phyloP scores from a whole-genome alignment of 2,797 vertebrate species.

The Rhabdophis nuchalis region DNA sequence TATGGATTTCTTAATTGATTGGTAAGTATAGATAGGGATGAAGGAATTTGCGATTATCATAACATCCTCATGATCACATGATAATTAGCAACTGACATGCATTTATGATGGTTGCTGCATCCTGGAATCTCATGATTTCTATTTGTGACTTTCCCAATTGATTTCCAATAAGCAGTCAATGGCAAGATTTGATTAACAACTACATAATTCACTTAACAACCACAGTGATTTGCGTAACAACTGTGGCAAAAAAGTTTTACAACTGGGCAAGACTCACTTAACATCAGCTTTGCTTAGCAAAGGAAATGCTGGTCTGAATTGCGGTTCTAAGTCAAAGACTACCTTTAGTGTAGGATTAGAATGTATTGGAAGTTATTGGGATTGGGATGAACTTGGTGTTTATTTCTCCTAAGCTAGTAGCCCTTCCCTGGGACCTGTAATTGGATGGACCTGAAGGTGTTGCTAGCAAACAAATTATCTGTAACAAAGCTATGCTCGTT shows the following conservation, averaged over 20 bases:
- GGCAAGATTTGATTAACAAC: neutral
- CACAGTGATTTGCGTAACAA: neutral
- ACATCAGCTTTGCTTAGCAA: neutral
- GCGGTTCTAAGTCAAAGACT: neutral
- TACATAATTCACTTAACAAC: neutral
- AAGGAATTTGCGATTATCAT: neutral
- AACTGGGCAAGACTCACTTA: neutral
- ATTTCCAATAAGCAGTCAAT: neutral
- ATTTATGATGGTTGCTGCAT: neutral
- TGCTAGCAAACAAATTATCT: neutral
- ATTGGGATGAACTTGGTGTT: neutral
- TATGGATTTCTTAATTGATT: neutral
- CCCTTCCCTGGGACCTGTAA: neutral
- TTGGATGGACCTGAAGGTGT: neutral
- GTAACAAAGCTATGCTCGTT: neutral
- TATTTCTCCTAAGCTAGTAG: neutral
- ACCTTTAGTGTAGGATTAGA: neutral
- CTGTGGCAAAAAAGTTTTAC: neutral
- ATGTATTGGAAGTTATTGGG: neutral
- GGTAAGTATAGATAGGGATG: neutral
- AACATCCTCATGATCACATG: neutral
- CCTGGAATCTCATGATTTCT: neutral
- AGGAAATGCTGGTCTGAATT: neutral
- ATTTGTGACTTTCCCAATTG: neutral
- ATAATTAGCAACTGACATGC: neutral